phyloP scores from a whole-genome alignment of 2,113 vertebrate species.

The Tapirus terrestris region DNA sequence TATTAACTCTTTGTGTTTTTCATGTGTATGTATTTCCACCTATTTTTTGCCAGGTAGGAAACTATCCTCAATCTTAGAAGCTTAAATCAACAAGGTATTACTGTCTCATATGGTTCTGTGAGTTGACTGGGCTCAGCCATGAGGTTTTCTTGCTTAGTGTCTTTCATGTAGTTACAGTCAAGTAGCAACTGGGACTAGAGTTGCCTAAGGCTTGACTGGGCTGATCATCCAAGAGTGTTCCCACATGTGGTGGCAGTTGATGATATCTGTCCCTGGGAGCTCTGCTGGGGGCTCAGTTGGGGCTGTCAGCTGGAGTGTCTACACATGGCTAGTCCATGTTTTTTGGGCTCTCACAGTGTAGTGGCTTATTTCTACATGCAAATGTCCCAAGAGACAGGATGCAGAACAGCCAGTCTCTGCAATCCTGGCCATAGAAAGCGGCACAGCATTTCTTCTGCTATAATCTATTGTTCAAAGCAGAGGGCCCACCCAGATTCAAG shows the following conservation, averaged over 20 bases:
- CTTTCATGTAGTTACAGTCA: background rate
- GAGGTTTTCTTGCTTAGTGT: background rate
- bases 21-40: background rate
- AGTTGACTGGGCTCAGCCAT: background rate
- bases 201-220: background rate
- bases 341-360: background rate
- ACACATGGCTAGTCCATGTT: background rate
- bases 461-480: background rate
- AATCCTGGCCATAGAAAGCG: background rate
- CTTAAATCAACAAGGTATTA: background rate
- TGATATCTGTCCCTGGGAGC: background rate
- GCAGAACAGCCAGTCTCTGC: background rate
- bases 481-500: background rate
- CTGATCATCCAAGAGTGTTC: background rate
- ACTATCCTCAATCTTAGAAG: background rate
- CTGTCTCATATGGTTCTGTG: background rate
- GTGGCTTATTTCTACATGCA: background rate
- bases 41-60: background rate
- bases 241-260: rapidly evolving
- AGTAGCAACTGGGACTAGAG: background rate
- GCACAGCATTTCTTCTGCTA: background rate
- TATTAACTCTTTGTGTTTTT: background rate
- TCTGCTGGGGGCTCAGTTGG: background rate
- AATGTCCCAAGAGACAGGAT: background rate
- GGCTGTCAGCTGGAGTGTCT: background rate